Evolutionary conservation across 2,888 invertebrate species (phyloP), one percentile per base, ranked within the genome.

Genomic region (Melieria omissa): DNA sequence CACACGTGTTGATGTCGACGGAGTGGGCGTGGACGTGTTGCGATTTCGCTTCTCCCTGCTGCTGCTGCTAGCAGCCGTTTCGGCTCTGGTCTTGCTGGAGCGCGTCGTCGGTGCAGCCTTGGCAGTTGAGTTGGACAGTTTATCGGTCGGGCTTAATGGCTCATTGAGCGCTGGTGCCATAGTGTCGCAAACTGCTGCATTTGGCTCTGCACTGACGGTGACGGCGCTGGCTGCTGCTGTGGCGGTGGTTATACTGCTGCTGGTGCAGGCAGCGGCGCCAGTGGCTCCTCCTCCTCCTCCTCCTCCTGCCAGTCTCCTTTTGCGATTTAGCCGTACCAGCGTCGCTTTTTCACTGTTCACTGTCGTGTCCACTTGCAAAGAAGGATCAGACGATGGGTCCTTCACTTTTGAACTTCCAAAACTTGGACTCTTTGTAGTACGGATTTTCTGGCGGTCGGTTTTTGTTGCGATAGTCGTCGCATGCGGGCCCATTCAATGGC

Each of bases 121-220:
- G 68, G 73, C 71, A 74, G 75, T 73, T 47, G 76, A 70, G 58
- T 45, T 76, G n/a, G 73, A 67, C 60, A 86, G 74, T 78, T 86
- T 86, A 78, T 85, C 86, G 71, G 84, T 84, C 73, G 84, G 82
- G 85, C 88, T 89, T 80, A 87, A 85, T 80, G 90, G 90, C 89
- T 95, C 94, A 86, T 95, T 93, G 88, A 95, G 92, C 90, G 96
- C 96, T 90, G 96, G 96, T 91, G 96, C 96, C 96, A 96, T 96
- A 91, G 74, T 82, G 80, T 65, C 46, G 44, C 70, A 63, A 73
- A 70, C 76, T 76, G 77, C 77, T 77, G 80, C 82, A 82, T 82
- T 79, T 79, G 78, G 71, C 75, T 70, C 55, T 55, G 64, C 55
- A 71, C 16, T 72, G 46, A 9, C 63, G 42, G 54, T 54, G n/a